Conservation (phyloP, 2,888 invertebrate species). For the Cephalotes varians region DNA sequence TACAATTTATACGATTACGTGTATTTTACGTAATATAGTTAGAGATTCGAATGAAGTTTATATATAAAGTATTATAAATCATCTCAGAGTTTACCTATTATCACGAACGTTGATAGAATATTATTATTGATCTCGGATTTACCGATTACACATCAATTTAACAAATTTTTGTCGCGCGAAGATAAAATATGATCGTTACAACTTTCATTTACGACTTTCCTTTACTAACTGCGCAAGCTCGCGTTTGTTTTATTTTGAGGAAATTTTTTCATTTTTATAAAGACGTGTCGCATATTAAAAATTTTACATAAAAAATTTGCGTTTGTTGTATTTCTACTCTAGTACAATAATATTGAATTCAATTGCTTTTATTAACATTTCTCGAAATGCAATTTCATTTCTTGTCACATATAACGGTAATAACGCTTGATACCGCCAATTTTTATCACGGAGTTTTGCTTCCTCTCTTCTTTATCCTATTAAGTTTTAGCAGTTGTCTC, state of each 20-base stretch:
- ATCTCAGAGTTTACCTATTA: constrained; percentile 11
- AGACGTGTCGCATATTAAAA: neutral
- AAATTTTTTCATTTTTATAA: neutral
- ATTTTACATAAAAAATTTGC: constrained; percentile 2
- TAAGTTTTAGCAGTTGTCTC: constrained; percentile 29
- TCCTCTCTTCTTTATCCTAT: constrained; percentile 35
- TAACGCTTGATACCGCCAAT: constrained; percentile 16
- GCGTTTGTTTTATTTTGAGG: neutral
- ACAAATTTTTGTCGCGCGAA: neutral
- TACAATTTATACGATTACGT: neutral
- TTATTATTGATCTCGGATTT: neutral
- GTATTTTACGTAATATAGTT: neutral
- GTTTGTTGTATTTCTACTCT: neutral
- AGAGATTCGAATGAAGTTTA: neutral
- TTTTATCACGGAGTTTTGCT: constrained; percentile 18
- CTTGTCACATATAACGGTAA: neutral
- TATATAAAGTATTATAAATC: neutral
- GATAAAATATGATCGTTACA: constrained; percentile 1
- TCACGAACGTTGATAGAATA: neutral
- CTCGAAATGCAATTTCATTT: neutral
- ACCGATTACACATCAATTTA: neutral
- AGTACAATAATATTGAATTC: neutral
- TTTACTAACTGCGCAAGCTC: constrained; percentile 2
- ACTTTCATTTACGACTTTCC: neutral
- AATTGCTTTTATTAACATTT: neutral